Base-by-base conservation (phyloP, 1,140 invertebrate species). In the Metaphire vulgaris region DNA sequence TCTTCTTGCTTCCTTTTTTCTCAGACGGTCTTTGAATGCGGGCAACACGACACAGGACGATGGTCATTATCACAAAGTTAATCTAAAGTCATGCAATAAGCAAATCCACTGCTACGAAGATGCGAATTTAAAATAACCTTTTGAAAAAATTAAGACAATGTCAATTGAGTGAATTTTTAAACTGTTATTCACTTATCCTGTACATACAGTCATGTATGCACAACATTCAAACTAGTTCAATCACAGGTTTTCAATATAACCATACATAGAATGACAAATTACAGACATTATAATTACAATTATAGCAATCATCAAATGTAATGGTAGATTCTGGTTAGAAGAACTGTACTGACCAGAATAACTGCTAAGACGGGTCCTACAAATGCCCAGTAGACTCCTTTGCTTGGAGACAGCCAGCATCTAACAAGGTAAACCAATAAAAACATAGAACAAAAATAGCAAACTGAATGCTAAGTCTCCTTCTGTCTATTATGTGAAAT, bases 331-430 rank as follows among this genome's bases (percentile, higher is more conserved):
- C 0, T 21, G 28, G n/a, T 1, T 16, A 1, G 2, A 28, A 31
- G 29, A 1, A 71, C 33, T 1, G 28, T 28, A 77, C 76, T 41
- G 30, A 77, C 76, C 16, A 74, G 1, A n/a, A 78, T 75, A 26
- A 78, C 41, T n/a, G 64, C 21, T 14, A 76, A 16, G 6, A 41
- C 77, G 16, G 77, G 77, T 26, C 77, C 77, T 21, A 75, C 74
- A 56, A 78, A 78, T 0, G 77, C 77, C 73, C 74, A 78, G 30
- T 75, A 34, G 16, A 78, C 30, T 12, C 77, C 77, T 26, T 33
- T n/a, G 16, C 74, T 32, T 31, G 72, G 28, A 0, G 66, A 56
- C 67, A 78, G 34, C 77, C 77, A 78, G 56, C 77, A 78, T n/a
- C 73, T 75, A 31, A 69, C n/a, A n/a, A n/a, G n/a, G n/a, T n/a